Evolutionary conservation across 1,140 invertebrate species (phyloP), one percentile per base, ranked within the genome.

Genomic region (Augochlora pura): DNA sequence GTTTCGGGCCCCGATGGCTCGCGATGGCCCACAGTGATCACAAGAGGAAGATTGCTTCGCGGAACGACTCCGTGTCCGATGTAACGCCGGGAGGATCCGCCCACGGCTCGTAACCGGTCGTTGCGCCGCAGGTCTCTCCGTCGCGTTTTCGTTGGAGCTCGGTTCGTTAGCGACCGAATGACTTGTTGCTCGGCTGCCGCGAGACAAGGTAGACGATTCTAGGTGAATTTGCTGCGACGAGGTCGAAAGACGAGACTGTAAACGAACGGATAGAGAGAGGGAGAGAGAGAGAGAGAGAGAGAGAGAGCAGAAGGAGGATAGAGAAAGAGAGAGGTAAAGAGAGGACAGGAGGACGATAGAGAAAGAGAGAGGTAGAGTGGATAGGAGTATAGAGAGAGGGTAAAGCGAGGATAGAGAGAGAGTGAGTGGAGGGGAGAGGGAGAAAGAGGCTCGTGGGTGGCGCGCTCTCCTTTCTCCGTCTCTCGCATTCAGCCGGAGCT

Each of bases 171-270:
- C 54, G 54, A 21, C n/a, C 54, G 54, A 57, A 57, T 57, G 54
- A 57, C 54, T 57, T 57, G 54, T 57, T 57, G 54, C 54, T 57
- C 54, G 21, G 54, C 54, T 57, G 54, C 21, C 21, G n/a, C 54
- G 54, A n/a, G 54, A 57, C 21, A 57, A 57, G 54, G 54, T 57
- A 57, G 54, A 57, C 54, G 54, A 57, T 57, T 57, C 54, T 57
- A 57, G 54, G 54, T 57, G 54, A 57, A 57, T n/a, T 57, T 21
- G 54, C 54, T n/a, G 54, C 54, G 54, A 57, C 54, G 54, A 57
- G 54, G 54, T 57, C 54, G 54, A n/a, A n/a, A 57, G 54, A 57
- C 54, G 54, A 57, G 54, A 7, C 18, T 7, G 54, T n/a, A 21
- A n/a, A n/a, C 16, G 49, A 21, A 21, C 5, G 3, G 49, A 21